Base-by-base conservation (phyloP, 35 echinoderm and acorn worm genomes). In the Chiridota heheva region DNA sequence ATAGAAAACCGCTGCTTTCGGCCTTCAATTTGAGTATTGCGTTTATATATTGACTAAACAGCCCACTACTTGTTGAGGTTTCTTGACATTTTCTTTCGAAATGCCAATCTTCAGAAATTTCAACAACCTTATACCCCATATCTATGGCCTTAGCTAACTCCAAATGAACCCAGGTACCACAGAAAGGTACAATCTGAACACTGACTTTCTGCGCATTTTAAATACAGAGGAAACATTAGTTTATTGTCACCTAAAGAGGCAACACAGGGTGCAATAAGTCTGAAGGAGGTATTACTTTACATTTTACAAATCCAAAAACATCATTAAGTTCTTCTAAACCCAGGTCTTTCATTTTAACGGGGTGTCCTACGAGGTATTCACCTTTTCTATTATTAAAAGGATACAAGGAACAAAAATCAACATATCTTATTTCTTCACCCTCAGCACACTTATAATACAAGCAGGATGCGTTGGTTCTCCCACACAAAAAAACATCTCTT, bases 261-360 rank as follows among this genome's bases (percentile, higher is more conserved):
- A 91, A 49, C 28, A 91, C 72, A 16, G 89, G 82, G 26, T 87
- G 83, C 32, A 29, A 87, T 2, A 87, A 60, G 1, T 25, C 2
- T 35, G 33, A 18, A 4, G 84, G 84, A 6, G 90, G 70, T 6
- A 82, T 30, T 26, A 87, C 59, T 35, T 75, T 18, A 51, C 90
- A 87, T 20, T 65, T 39, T 5, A 92, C 58, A n/a, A 92, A 41
- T 56, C 90, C 84, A 58, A 64, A 92, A 60, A 87, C 77, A n/a
- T n/a, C n/a, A n/a, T n/a, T n/a, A n/a, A n/a, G n/a, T n/a, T n/a
- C n/a, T n/a, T n/a, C n/a, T n/a, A n/a, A n/a, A n/a, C n/a, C n/a
- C n/a, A n/a, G n/a, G n/a, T n/a, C n/a, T n/a, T n/a, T n/a, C n/a
- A 73, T 3, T 10, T 65, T 66, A n/a, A 63, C 38, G 1, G 83